Evolutionary conservation across 2,888 invertebrate genomes (phyloP).

Genomic region (Cantharis lateralis): DNA sequence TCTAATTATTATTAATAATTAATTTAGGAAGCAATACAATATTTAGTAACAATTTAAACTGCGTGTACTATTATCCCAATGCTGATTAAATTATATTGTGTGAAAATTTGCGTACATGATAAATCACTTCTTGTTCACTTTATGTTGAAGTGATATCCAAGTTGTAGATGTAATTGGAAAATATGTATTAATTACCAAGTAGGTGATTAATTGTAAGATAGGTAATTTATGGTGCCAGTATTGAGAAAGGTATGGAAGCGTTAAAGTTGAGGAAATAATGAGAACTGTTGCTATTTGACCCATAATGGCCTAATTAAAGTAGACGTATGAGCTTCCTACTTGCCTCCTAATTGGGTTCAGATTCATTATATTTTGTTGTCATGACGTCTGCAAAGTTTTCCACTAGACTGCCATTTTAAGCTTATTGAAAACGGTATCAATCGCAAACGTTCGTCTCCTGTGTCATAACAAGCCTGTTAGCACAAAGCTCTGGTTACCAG

Average conservation of each 20-base stretch:
- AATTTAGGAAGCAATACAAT: not conserved
- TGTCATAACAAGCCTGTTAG: constrained; percentile 32
- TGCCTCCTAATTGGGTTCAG: constrained; percentile 47
- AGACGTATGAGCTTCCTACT: constrained; percentile 36
- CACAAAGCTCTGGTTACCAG: constrained; percentile 30
- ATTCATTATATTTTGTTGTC: constrained; percentile 52
- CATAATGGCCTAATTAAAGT: constrained; percentile 17
- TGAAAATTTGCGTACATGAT: not conserved
- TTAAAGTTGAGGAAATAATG: not conserved
- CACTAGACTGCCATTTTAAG: constrained; percentile 45
- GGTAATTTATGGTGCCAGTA: not conserved
- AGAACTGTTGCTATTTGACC: constrained; percentile 1
- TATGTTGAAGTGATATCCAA: not conserved
- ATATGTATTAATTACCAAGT: not conserved
- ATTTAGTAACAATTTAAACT: not conserved
- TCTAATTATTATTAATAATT: not conserved
- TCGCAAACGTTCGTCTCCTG: constrained; percentile 33
- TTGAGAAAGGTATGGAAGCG: not conserved
- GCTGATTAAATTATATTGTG: not conserved
- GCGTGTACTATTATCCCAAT: not conserved
- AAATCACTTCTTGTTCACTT: not conserved
- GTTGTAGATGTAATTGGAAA: not conserved
- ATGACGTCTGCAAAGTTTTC: constrained; percentile 51
- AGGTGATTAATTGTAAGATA: not conserved
- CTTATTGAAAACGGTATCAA: constrained; percentile 43